Evolutionary conservation across 2,113 vertebrate genomes (phyloP), one percentile per base, ranked within the genome.

Genomic region (Sus scrofa): DNA sequence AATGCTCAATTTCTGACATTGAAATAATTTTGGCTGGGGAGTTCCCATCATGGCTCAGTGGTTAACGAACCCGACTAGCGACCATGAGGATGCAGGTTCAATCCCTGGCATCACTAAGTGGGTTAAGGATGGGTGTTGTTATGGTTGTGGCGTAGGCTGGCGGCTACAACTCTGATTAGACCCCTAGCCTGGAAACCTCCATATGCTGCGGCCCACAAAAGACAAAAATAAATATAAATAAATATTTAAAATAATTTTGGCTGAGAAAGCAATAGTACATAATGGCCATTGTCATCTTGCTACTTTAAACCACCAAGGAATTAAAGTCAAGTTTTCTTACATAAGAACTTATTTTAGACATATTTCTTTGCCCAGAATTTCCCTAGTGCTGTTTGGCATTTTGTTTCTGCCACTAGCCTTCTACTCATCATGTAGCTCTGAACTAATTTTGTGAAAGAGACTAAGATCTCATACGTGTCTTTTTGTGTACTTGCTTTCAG

Each of bases 371-470:
- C 34, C 52, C n/a, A 34, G 54, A 39, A 58, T 89, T 92, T 58
- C 32, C 10, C 8, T 32, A 58, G 74, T 54, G 60, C 37, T 60
- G 16, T n/a, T 83, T 54, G 73, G 71, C 77, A 74, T 91, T 87
- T 94, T 50, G 10, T 34, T 86, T 78, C 67, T 93, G 56, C 50
- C 44, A 12, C 50, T 58, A 63, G 67, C 56, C 7, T 87, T 67
- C 54, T 68, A 85, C 19, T 95, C 78, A 62, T n/a, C 70, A 3
- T 86, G 32, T 18, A n/a, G 15, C 56, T 90, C 52, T 74, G 88
- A 95, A 89, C 89, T 73, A 85, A 82, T 70, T 94, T 91, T 78
- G 68, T 93, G 91, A 86, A 94, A 78, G 73, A 78, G 54, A 32
- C 68, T 79, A 62, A 50, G 15, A 58, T 94, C 60, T 65, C 84